Conservation (phyloP, 2,113 vertebrate genomes). For the Melanerpes aurifrons region DNA sequence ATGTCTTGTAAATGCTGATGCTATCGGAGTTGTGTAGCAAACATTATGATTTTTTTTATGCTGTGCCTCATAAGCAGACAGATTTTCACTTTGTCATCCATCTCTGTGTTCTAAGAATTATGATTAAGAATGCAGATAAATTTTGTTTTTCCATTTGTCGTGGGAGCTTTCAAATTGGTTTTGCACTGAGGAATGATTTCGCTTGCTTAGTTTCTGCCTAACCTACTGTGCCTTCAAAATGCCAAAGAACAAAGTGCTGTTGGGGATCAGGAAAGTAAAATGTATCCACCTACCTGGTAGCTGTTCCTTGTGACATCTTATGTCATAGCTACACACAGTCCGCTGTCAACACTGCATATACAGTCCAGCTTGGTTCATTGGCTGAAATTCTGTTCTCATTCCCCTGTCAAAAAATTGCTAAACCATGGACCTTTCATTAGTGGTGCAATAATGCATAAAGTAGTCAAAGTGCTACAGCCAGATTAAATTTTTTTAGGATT, state of each 20-base stretch:
- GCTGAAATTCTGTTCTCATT: not conserved
- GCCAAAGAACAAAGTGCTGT: not conserved
- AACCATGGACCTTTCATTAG: not conserved
- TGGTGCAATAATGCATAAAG: not conserved
- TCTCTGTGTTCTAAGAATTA: not conserved
- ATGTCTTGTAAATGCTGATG: not conserved
- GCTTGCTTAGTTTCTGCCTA: not conserved
- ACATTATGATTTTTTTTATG: not conserved
- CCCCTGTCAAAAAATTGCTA: not conserved
- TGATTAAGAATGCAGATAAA: not conserved
- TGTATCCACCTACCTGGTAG: not conserved
- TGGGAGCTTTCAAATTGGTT: not conserved
- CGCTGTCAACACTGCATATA: not conserved
- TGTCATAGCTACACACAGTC: not conserved
- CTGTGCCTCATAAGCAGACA: not conserved
- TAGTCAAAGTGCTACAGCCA: not conserved
- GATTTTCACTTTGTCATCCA: not conserved
- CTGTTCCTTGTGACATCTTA: not conserved
- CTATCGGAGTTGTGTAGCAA: rapidly evolving
- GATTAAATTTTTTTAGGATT: not conserved
- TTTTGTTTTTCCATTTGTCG: not conserved
- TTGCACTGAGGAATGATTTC: not conserved
- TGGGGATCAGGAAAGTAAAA: not conserved
- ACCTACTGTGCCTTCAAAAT: not conserved
- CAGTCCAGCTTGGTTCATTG: not conserved